Conservation (phyloP, 1,140 invertebrate genomes). For the Wiebesia pumilae region DNA sequence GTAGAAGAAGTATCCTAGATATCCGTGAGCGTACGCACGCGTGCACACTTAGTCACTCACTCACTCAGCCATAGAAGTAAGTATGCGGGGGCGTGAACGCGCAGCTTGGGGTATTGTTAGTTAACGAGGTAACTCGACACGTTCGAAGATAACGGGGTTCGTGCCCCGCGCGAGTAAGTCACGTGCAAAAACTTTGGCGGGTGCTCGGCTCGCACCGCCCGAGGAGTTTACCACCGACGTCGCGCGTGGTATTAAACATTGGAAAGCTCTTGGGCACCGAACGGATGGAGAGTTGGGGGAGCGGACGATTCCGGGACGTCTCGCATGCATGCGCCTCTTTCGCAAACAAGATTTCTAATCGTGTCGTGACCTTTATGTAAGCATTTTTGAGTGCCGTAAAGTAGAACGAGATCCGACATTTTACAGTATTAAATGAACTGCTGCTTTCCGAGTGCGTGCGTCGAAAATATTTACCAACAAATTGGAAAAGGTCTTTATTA, state of each 20-base stretch:
- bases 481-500: not conserved
- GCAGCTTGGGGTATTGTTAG: constrained; percentile 60
- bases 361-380: constrained; percentile 1
- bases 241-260: constrained; percentile 30
- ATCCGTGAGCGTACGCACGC: not conserved
- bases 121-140: constrained; percentile 69
- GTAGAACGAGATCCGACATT: not conserved
- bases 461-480: not conserved
- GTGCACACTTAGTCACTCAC: not conserved
- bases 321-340: constrained; percentile 32
- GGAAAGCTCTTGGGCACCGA: constrained; percentile 19
- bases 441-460: not conserved
- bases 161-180: constrained; percentile 63
- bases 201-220: constrained; percentile 43
- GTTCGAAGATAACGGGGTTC: constrained; percentile 63
- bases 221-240: constrained; percentile 40
- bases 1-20: not conserved
- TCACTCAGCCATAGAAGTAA: not conserved
- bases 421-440: not conserved
- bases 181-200: constrained; percentile 62
- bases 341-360: constrained; percentile 49
- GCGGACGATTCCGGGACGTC: constrained; percentile 1
- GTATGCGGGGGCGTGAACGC: constrained; percentile 11
- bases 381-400: constrained; percentile 43
- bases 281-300: not conserved